Percentiles rank a stretch among this genome's conserved stretches.
Conservation (phyloP, 2,113 vertebrate species). For the Dicerorhinus sumatrensis region DNA sequence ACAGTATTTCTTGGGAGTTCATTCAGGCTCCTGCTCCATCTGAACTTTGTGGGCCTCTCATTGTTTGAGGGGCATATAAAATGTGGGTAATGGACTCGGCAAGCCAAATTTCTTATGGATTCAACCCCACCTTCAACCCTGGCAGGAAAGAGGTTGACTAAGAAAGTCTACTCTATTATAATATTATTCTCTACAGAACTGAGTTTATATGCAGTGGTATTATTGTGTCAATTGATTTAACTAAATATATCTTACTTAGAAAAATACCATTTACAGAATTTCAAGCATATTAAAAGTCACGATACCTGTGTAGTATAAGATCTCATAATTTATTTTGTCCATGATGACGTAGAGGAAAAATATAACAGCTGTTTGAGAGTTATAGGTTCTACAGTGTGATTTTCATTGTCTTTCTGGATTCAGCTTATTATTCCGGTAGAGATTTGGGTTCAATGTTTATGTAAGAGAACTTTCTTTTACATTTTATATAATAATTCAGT, state of each 20-base stretch:
- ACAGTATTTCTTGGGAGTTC: conserved; percentile 49
- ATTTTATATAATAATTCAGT: not conserved
- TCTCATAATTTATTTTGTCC: not conserved
- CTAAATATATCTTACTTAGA: conserved; percentile 32
- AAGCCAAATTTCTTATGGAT: not conserved
- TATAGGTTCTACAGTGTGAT: not conserved
- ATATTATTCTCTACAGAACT: conserved; percentile 23
- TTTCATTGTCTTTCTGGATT: conserved; percentile 23
- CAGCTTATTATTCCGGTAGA: not conserved
- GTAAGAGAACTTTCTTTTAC: conserved; percentile 43
- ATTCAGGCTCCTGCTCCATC: conserved; percentile 11
- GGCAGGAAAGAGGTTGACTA: not conserved
- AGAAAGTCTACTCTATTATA: not conserved
- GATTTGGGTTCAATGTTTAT: not conserved
- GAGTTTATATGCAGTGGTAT: not conserved
- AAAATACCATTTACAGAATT: conserved; percentile 28
- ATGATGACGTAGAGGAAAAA: conserved; percentile 51
- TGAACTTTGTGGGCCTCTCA: conserved; percentile 44
- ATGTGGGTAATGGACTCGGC: not conserved
- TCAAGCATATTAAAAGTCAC: conserved; percentile 9
- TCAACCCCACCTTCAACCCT: not conserved
- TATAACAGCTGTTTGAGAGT: not conserved
- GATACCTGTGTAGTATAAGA: not conserved
- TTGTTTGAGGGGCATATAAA: conserved; percentile 21
- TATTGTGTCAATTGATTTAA: not conserved